phyloP scores from a whole-genome alignment of 1,140 invertebrate species.

The Colletes latitarsis region DNA sequence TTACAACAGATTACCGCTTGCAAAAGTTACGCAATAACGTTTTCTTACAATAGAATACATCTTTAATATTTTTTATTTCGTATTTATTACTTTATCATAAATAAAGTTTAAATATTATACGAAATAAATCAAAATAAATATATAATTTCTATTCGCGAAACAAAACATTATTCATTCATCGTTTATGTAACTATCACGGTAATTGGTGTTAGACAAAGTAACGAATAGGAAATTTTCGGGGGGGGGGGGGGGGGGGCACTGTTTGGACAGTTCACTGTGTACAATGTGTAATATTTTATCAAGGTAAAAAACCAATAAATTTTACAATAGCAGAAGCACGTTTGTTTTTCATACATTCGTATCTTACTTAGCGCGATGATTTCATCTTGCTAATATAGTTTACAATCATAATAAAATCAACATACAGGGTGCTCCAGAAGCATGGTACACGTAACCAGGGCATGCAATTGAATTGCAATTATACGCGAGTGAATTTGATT shows the following conservation, averaged over 20 bases:
- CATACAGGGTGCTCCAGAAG: conserved; percentile 12
- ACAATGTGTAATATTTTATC: conserved; percentile 50
- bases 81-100: conserved; percentile 6
- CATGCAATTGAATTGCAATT: neutral
- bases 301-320: conserved; percentile 54
- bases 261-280: conserved; percentile 31
- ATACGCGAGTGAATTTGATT: neutral
- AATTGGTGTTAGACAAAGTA: conserved; percentile 35
- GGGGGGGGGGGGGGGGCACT: too few relatives aligned
- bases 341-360: conserved; percentile 40
- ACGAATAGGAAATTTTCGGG: conserved; percentile 16
- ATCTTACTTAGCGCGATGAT: conserved; percentile 32
- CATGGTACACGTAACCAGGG: neutral
- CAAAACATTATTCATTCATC: conserved; percentile 45
- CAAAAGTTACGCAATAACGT: neutral
- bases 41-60: conserved; percentile 1
- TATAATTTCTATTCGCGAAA: neutral
- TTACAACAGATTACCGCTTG: neutral
- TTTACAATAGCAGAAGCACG: conserved; percentile 48
- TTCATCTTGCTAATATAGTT: conserved; percentile 25
- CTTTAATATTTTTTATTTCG: neutral
- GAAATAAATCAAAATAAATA: conserved; percentile 14
- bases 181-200: conserved; percentile 37
- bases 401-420: conserved; percentile 43
- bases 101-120: neutral